Conservation (phyloP, 2,888 invertebrate genomes). For the Zelleria hepariella region DNA sequence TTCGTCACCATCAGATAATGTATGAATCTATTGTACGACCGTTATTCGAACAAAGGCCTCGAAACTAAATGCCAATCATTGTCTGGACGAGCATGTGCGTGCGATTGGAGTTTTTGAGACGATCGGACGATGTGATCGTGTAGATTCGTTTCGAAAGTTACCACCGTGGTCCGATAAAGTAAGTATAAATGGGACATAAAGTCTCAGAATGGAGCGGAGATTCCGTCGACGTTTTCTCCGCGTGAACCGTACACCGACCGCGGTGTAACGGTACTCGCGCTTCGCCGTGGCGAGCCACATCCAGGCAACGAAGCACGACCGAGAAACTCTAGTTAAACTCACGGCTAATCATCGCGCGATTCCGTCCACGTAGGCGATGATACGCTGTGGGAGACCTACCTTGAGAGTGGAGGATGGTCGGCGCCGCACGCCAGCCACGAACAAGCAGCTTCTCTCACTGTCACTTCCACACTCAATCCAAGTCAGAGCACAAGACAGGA, state of each 20-base stretch:
- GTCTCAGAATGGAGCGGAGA: slow-evolving; percentile 17
- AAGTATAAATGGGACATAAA: neutral
- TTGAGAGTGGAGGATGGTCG: slow-evolving; percentile 58
- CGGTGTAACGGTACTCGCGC: slow-evolving; percentile 50
- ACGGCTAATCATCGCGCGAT: slow-evolving; percentile 26
- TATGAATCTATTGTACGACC: neutral
- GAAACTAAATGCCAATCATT: neutral
- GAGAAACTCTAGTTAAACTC: neutral
- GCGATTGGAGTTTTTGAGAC: no score
- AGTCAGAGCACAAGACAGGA: slow-evolving; percentile 14
- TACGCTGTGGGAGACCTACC: slow-evolving; percentile 53
- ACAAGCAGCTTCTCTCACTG: slow-evolving; percentile 48
- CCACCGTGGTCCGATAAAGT: neutral
- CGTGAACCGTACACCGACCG: slow-evolving; percentile 26
- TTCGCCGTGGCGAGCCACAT: slow-evolving; percentile 32
- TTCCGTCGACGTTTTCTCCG: slow-evolving; percentile 23
- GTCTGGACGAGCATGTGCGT: neutral
- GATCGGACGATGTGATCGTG: no score
- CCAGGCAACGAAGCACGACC: slow-evolving; percentile 21
- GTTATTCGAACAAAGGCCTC: neutral
- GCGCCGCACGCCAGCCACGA: slow-evolving; percentile 44
- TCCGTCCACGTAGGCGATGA: slow-evolving; percentile 56
- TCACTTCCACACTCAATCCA: slow-evolving; percentile 37
- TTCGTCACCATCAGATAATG: neutral
- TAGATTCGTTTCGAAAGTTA: no score